These are phyloP conservation scores for Porites evermanni DNA, from an alignment of 92 coral and sea anemone species.

Conservation along the genomic window DNA sequence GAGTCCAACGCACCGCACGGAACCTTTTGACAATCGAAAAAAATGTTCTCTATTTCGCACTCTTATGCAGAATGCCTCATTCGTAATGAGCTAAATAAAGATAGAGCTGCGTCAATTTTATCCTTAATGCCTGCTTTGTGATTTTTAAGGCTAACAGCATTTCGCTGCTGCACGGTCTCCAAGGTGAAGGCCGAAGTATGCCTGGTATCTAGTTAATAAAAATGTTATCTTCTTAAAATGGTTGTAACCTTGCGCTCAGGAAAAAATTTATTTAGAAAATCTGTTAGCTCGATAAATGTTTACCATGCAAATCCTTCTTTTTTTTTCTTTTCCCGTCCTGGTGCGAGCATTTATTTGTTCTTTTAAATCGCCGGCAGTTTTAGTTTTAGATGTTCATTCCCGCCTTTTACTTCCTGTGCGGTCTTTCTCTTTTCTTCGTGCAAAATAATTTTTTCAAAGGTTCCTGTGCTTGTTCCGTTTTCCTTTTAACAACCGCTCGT, in stretches of 20 bases:
- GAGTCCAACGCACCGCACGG: background rate
- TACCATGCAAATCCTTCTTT: conserved; percentile 37
- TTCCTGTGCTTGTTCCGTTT: background rate
- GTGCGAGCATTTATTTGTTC: background rate
- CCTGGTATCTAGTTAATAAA: conserved; percentile 39
- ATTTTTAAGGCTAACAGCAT: background rate
- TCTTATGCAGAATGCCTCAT: conserved; percentile 20
- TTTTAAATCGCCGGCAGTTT: background rate
- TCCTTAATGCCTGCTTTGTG: background rate
- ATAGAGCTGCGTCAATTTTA: background rate
- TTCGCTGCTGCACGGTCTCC: conserved; percentile 33
- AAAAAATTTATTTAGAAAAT: conserved; percentile 10
- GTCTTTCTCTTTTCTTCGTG: background rate
- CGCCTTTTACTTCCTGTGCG: conserved; percentile 7
- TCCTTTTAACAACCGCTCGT: background rate
- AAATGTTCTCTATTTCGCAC: background rate
- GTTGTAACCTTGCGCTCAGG: conserved; percentile 12
- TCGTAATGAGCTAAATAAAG: conserved; percentile 10
- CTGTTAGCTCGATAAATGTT: conserved; percentile 31
- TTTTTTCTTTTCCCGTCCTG: background rate
- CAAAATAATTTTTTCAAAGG: background rate
- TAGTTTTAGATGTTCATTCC: background rate
- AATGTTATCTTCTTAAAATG: conserved; percentile 21
- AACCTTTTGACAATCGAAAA: background rate
- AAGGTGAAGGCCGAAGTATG: conserved; percentile 42